phyloP scores from a whole-genome alignment of 2,888 invertebrate species.

The Leptura quadrifasciata region DNA sequence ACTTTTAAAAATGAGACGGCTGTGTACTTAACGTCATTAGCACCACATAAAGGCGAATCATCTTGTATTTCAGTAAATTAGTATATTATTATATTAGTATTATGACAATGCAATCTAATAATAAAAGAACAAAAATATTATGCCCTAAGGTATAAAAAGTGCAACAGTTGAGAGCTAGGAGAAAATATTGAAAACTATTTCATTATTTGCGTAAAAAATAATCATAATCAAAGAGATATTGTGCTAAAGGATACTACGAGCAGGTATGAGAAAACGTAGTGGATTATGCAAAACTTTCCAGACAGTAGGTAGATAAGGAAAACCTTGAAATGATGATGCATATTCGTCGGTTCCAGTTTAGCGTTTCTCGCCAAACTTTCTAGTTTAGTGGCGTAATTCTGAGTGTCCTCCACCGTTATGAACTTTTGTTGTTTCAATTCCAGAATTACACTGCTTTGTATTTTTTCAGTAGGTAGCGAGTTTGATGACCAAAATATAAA shows the following conservation, averaged over 20 bases:
- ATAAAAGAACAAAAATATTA: too few species aligned
- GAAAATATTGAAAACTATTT: too few species aligned
- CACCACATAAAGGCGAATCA: too few species aligned
- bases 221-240: neutral
- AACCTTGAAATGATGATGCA: slow-evolving; percentile 39
- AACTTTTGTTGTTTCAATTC: slow-evolving; percentile 15
- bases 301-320: slow-evolving; percentile 53
- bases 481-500: neutral
- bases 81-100: too few species aligned
- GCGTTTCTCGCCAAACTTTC: slow-evolving; percentile 17
- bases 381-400: slow-evolving; percentile 2
- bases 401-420: neutral
- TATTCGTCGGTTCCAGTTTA: slow-evolving; percentile 18
- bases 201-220: too few species aligned
- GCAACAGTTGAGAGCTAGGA: too few species aligned
- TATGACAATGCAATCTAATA: too few species aligned
- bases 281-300: slow-evolving; percentile 57
- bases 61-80: too few species aligned
- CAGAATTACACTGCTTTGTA: neutral
- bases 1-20: too few species aligned
- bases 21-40: too few species aligned
- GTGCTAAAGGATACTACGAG: slow-evolving; percentile 12
- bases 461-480: neutral
- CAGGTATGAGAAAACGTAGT: slow-evolving; percentile 41
- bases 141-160: too few species aligned